Evolutionary conservation across 2,113 vertebrate genomes (phyloP).

Genomic region (Benitochromis conjunctus): DNA sequence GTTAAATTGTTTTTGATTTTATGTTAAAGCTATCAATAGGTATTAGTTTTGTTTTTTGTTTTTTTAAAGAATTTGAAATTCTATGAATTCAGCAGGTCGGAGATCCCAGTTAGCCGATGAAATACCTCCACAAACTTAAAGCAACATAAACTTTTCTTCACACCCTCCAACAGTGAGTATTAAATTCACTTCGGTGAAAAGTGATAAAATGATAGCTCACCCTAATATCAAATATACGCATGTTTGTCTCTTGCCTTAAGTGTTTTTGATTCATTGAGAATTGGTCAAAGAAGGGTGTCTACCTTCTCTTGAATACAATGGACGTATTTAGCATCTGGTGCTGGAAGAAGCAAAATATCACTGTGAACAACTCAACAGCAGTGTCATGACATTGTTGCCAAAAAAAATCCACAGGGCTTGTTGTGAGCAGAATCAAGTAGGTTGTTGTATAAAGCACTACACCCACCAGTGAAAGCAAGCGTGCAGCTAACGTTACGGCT

Average conservation of each 20-base stretch:
- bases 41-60: too few relatives aligned
- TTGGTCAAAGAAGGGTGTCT: background rate
- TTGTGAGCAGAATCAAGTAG: background rate
- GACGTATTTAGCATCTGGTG: background rate
- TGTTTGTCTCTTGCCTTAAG: background rate
- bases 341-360: background rate
- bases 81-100: background rate
- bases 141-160: background rate
- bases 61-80: background rate
- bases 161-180: background rate
- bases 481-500: background rate
- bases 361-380: background rate
- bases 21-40: background rate
- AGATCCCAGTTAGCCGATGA: background rate
- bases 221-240: background rate
- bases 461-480: background rate
- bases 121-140: background rate
- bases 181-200: background rate
- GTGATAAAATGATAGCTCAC: background rate
- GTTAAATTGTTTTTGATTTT: background rate
- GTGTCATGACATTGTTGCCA: background rate
- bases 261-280: background rate
- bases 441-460: background rate
- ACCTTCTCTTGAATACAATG: background rate
- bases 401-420: background rate